Evolutionary conservation across 2,113 vertebrate genomes (phyloP).

Genomic region (Psittacus erithacus): DNA sequence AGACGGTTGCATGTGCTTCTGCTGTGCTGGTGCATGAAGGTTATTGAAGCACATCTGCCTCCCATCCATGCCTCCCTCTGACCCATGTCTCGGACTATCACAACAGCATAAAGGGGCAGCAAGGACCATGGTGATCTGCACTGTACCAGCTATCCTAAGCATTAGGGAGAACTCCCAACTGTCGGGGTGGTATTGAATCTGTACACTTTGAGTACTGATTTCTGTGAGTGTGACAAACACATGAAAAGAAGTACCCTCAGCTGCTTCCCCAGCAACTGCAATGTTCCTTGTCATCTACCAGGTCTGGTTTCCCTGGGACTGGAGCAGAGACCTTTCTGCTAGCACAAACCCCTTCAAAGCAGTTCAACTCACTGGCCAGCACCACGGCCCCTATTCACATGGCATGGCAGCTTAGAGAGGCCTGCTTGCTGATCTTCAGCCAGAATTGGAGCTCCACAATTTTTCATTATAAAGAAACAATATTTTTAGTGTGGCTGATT

Average conservation of each 20-base stretch:
- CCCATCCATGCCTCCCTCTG: background rate
- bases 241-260: background rate
- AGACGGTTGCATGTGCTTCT: background rate
- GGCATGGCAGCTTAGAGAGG: background rate
- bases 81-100: background rate
- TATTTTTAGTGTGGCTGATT: background rate
- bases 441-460: background rate
- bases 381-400: background rate
- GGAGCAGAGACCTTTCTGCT: background rate
- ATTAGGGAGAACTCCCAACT: background rate
- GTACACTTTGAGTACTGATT: background rate
- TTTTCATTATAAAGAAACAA: background rate
- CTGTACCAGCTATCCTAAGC: background rate
- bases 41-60: background rate
- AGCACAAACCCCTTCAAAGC: background rate
- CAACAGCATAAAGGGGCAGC: background rate
- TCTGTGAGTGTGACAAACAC: background rate
- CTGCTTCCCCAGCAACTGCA: background rate
- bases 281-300: background rate
- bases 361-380: background rate
- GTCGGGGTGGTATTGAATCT: fast-evolving
- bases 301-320: background rate
- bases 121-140: background rate
- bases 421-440: background rate
- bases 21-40: background rate